Percentiles rank a stretch among this genome's conserved stretches.
phyloP scores from a whole-genome alignment of 2,113 vertebrate species.

The Motacilla tschutschensis region DNA sequence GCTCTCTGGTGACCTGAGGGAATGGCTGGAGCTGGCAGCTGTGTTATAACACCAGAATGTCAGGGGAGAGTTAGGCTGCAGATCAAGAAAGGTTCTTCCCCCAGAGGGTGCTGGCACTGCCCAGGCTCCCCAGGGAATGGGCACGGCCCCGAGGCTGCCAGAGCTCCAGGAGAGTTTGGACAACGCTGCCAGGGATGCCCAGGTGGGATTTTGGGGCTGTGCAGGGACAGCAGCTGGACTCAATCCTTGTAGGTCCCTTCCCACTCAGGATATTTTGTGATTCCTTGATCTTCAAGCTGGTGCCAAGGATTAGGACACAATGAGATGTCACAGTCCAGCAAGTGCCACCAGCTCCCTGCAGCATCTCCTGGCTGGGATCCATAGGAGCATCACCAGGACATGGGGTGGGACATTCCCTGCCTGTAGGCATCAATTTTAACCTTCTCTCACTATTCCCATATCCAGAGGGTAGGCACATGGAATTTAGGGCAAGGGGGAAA shows the following conservation, averaged over 20 bases:
- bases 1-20: background rate
- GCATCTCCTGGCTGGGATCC: background rate
- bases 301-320: background rate
- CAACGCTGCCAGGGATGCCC: background rate
- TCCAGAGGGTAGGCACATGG: background rate
- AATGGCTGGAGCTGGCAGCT: background rate
- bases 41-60: too few species aligned
- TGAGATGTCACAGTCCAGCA: background rate
- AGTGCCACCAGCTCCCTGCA: background rate
- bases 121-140: background rate
- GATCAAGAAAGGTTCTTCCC: rapidly evolving
- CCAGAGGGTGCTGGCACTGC: background rate
- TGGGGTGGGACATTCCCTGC: background rate
- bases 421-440: background rate
- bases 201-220: background rate
- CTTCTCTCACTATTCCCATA: background rate
- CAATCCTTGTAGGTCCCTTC: rapidly evolving
- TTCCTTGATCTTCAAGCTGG: background rate
- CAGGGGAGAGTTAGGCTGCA: rapidly evolving
- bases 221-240: background rate
- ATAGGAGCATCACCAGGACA: rapidly evolving
- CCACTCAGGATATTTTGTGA: background rate
- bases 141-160: rapidly evolving
- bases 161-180: rapidly evolving
- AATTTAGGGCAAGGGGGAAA: background rate